Evolutionary conservation across 53 echinoderm and acorn worm genomes (phyloP).

Genomic region (Stichopus horrens): DNA sequence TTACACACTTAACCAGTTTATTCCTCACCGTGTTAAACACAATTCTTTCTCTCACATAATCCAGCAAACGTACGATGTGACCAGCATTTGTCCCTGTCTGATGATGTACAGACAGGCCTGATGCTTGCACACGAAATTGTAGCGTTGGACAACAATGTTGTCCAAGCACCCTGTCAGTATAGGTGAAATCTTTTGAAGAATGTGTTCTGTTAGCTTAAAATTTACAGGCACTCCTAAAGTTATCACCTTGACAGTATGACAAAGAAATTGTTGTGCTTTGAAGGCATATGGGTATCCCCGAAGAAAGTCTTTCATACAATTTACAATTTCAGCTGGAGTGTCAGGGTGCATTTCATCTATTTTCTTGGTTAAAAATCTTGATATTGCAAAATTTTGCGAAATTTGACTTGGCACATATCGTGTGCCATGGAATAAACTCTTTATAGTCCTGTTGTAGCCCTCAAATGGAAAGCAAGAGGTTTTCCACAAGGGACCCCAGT

Average conservation of each 20-base stretch:
- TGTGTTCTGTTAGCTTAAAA: not conserved
- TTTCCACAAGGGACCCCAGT: slow-evolving; percentile 52
- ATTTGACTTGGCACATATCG: slow-evolving; percentile 47
- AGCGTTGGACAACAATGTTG: not conserved
- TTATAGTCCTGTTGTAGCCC: slow-evolving; percentile 47
- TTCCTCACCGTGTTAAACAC: not conserved
- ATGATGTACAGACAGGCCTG: not conserved
- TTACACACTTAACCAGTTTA: not conserved
- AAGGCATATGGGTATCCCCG: slow-evolving; percentile 19
- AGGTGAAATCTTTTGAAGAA: not conserved
- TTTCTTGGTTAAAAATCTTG: not conserved
- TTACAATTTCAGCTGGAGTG: not conserved
- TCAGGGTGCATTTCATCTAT: not conserved
- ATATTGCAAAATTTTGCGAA: slow-evolving; percentile 43
- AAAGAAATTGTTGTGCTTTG: not conserved
- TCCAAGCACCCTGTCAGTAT: not conserved
- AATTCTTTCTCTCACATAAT: not conserved
- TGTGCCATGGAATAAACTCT: slow-evolving; percentile 55
- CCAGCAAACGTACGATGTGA: not conserved
- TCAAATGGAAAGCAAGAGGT: slow-evolving; percentile 58
- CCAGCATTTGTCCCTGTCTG: slow-evolving; percentile 21
- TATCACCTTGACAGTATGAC: not conserved
- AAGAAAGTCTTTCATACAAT: slow-evolving; percentile 19
- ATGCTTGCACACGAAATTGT: not conserved
- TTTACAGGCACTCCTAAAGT: not conserved